Evolutionary conservation across 2,113 vertebrate genomes (phyloP).

Genomic region (Leptodactylus fuscus): DNA sequence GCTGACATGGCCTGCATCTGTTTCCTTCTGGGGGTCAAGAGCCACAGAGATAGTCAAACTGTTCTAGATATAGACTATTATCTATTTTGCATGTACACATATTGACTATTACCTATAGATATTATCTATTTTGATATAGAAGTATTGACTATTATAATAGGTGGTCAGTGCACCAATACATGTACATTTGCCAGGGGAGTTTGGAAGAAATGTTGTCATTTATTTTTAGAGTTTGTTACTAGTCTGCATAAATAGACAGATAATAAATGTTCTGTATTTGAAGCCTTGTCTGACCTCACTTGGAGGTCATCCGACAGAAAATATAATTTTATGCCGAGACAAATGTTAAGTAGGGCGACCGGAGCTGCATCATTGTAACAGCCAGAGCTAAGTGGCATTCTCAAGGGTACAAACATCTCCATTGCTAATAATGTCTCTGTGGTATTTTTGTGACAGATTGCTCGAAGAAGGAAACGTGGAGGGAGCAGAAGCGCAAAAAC

Average conservation of each 20-base stretch:
- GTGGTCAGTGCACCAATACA: background rate
- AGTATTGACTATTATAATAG: background rate
- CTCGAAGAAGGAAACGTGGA: constrained; percentile 92
- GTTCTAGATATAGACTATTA: too few relatives aligned
- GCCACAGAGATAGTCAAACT: too few relatives aligned
- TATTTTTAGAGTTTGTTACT: too few relatives aligned
- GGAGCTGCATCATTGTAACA: background rate
- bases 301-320: background rate
- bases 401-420: background rate
- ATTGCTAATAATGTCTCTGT: background rate
- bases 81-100: too few relatives aligned
- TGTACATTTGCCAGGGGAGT: background rate
- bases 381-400: background rate
- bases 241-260: background rate
- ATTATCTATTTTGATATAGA: background rate
- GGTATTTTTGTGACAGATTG: constrained; percentile 74
- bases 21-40: too few relatives aligned
- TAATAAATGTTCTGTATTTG: background rate
- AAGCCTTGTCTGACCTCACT: background rate
- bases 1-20: too few relatives aligned
- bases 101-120: too few relatives aligned
- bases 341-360: background rate
- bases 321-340: background rate
- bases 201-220: background rate
- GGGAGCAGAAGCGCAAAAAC: constrained; percentile 89